These are phyloP conservation scores for Netelia inedita DNA, from an alignment of 2,888 invertebrate genomes.

Conservation along the genomic window DNA sequence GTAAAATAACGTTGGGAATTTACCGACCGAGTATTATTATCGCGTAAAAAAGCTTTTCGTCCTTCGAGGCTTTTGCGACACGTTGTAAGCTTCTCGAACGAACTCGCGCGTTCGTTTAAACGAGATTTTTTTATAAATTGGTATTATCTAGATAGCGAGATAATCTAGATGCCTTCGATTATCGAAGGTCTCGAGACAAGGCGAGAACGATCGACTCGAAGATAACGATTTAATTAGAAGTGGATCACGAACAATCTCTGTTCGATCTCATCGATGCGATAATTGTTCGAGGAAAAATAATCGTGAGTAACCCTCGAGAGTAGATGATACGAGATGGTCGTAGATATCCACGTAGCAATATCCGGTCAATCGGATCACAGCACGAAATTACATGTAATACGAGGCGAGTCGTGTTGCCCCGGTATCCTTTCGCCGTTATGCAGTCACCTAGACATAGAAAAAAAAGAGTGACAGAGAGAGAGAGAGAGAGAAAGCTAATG, in stretches of 20 bases:
- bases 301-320: neutral
- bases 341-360: neutral
- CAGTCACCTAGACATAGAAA: neutral
- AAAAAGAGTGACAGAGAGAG: too few species aligned
- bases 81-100: too few species aligned
- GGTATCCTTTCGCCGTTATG: constrained; percentile 7
- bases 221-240: constrained; percentile 13
- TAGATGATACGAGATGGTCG: neutral
- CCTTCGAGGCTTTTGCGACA: too few species aligned
- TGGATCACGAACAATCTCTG: constrained; percentile 9
- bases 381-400: constrained; percentile 23
- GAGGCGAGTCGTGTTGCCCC: neutral
- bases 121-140: too few species aligned
- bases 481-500: neutral
- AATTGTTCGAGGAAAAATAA: constrained; percentile 28
- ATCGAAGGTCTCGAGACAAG: neutral
- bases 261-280: constrained; percentile 19
- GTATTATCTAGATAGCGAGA: too few species aligned
- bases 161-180: too few species aligned
- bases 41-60: too few species aligned
- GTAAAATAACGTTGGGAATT: too few species aligned
- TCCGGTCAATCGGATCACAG: constrained; percentile 21
- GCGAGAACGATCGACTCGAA: neutral
- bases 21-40: too few species aligned
- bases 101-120: too few species aligned